These are phyloP conservation scores for Horisme vitalbata DNA, from an alignment of 2,888 invertebrate genomes.

Conservation along the genomic window DNA sequence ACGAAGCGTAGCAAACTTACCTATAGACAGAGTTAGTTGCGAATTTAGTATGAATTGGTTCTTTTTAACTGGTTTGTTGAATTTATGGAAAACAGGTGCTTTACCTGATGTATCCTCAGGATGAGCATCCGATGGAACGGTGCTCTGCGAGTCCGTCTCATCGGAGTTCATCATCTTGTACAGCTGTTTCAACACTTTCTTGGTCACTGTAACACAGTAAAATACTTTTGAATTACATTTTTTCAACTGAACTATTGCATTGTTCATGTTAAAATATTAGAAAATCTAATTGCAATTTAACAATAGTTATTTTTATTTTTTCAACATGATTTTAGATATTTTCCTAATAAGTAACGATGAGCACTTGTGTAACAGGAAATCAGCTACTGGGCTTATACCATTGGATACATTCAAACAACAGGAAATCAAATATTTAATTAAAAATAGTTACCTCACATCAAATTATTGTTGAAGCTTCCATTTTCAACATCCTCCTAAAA, in stretches of 20 bases:
- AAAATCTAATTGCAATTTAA: background rate
- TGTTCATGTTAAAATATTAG: background rate
- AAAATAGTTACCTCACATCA: constrained; percentile 12
- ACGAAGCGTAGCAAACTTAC: no score
- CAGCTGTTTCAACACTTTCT: constrained; percentile 13
- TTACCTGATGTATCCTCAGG: constrained; percentile 68
- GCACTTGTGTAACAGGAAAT: constrained; percentile 1
- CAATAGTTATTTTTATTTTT: background rate
- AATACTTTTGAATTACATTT: constrained; percentile 3
- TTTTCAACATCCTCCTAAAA: constrained; percentile 13
- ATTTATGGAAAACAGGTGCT: background rate
- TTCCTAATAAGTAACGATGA: background rate
- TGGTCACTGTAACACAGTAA: constrained; percentile 20
- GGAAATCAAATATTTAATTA: background rate
- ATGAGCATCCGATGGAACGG: constrained; percentile 65
- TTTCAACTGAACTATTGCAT: background rate
- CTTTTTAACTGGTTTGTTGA: no score
- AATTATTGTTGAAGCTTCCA: constrained; percentile 9
- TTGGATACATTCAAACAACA: background rate
- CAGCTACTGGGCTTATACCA: background rate
- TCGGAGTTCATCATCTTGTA: constrained; percentile 66
- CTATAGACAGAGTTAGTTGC: no score
- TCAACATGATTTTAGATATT: background rate
- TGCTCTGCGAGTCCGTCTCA: constrained; percentile 66
- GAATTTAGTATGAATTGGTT: no score